phyloP scores from a whole-genome alignment of 2,888 invertebrate genomes.

The Nomada hirtipes region DNA sequence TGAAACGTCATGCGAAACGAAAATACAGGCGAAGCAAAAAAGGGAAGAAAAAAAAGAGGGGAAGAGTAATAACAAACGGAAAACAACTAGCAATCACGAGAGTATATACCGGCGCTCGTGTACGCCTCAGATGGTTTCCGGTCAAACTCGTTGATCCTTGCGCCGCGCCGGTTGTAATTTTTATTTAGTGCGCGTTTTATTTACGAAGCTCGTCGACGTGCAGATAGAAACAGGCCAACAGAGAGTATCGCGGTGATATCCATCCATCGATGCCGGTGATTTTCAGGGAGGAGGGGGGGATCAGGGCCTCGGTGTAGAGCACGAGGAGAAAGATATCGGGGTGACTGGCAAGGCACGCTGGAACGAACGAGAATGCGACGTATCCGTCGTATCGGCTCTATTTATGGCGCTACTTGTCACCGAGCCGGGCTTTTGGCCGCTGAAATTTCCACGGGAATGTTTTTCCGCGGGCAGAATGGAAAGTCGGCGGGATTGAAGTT shows the following conservation, averaged over 20 bases:
- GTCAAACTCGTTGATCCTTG: constrained; percentile 41
- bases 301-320: constrained; percentile 64
- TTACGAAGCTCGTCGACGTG: constrained; percentile 41
- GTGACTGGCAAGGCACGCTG: constrained; percentile 57
- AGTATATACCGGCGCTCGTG: neutral
- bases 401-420: constrained; percentile 79
- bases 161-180: constrained; percentile 38
- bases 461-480: constrained; percentile 58
- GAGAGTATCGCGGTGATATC: constrained; percentile 41
- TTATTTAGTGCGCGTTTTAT: constrained; percentile 52
- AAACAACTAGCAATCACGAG: constrained; percentile 30
- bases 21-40: neutral
- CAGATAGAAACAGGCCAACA: constrained; percentile 19
- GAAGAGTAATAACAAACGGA: neutral
- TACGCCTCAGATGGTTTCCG: constrained; percentile 24
- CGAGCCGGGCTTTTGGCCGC: constrained; percentile 64
- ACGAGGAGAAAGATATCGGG: constrained; percentile 62
- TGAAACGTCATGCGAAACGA: neutral
- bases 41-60: neutral
- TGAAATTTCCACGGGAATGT: constrained; percentile 72
- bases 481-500: constrained; percentile 56
- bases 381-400: constrained; percentile 76
- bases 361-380: constrained; percentile 70
- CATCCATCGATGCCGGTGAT: constrained; percentile 65
- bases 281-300: constrained; percentile 56